These are phyloP conservation scores for Delichon dasypus DNA, from an alignment of 2,797 vertebrate species.

Conservation along the genomic window DNA sequence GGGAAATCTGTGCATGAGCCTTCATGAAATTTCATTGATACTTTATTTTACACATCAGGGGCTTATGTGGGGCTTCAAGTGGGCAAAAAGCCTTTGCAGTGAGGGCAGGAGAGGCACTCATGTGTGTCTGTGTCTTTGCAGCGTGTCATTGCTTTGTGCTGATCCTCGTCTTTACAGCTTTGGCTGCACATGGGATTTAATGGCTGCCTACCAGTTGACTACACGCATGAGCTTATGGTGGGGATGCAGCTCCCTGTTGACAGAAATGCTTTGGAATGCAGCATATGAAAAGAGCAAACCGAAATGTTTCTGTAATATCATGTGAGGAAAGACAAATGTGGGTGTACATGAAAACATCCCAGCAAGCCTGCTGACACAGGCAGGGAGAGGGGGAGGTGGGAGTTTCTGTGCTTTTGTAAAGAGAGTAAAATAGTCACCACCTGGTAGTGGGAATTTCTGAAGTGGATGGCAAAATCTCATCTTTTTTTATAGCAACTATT, in stretches of 20 bases:
- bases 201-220: neutral
- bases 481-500: neutral
- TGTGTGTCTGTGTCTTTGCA: neutral
- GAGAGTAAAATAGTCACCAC: neutral
- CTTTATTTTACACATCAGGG: neutral
- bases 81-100: neutral
- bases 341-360: slow-evolving; percentile 35
- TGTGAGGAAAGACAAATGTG: slow-evolving; percentile 36
- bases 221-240: neutral
- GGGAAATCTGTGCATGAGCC: accelerated
- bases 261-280: neutral
- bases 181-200: neutral
- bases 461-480: neutral
- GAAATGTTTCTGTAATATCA: neutral
- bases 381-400: neutral
- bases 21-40: neutral
- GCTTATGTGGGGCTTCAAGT: neutral
- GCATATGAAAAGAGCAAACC: neutral
- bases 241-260: neutral
- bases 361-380: neutral
- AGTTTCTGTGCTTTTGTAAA: neutral
- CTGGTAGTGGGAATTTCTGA: neutral
- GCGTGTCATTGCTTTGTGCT: neutral
- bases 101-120: neutral
- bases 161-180: neutral